phyloP scores from a whole-genome alignment of 2,113 vertebrate species.

The Abramis brama region DNA sequence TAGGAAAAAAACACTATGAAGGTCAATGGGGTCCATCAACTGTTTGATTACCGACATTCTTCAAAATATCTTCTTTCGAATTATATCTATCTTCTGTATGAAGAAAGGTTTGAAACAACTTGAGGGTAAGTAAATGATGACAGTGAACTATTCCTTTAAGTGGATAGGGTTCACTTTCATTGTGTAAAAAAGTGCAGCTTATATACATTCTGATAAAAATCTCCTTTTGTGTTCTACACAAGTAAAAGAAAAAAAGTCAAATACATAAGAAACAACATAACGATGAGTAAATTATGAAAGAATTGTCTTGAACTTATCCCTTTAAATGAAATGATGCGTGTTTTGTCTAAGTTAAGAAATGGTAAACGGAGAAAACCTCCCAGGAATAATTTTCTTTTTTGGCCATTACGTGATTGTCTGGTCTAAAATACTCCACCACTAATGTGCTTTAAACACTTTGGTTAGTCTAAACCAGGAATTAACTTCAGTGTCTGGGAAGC shows the following conservation, averaged over 20 bases:
- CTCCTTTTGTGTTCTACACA: background rate
- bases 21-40: no score
- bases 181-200: background rate
- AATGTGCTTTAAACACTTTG: constrained; percentile 16
- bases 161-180: background rate
- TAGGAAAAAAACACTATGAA: no score
- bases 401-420: constrained; percentile 11
- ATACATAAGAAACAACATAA: background rate
- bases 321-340: background rate
- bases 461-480: constrained; percentile 25
- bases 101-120: no score
- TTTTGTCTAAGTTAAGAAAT: constrained; percentile 21
- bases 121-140: no score
- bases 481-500: background rate
- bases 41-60: no score
- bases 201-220: background rate
- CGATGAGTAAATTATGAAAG: background rate
- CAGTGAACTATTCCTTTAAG: background rate
- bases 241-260: background rate
- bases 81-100: no score
- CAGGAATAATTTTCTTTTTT: constrained; percentile 21
- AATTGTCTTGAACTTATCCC: background rate
- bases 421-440: constrained; percentile 18
- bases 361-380: constrained; percentile 6
- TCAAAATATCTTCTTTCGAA: no score